Evolutionary conservation across 2,797 vertebrate genomes (phyloP), one percentile per base, ranked within the genome.

Genomic region (Distichodus sexfasciatus): DNA sequence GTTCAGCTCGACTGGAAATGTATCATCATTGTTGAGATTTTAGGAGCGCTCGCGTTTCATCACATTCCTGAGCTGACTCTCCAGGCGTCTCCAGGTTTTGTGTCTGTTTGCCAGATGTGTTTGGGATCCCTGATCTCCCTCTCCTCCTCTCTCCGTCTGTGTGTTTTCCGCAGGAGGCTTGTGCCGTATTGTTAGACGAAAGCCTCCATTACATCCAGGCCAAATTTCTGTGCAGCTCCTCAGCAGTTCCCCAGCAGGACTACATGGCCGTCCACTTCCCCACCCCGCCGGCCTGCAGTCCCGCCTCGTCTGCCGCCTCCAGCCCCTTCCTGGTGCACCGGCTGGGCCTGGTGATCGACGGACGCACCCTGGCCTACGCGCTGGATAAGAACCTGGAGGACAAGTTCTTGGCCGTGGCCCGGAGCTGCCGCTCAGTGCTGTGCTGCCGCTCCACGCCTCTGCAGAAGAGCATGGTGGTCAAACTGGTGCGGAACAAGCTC

Each of bases 381-480:
- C 90, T 99, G 69, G 95, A 98, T 35, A 87, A 86, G 71, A 88
- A 76, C 14, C 85, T 99, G 77, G 95, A 98, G 83, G 95, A 98
- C 50, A 94, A 91, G 83, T 99, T 99, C 75, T 91, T 99, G 75
- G 88, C 89, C 0, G 85, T 99, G 0, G 95, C 96, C 0, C 88
- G 89, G 66, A 93, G 85, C 80, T 99, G 97, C 79, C 91, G 91
- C 4, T 93, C 95, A 0, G 96, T 99, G 6, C 89, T 99, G 1
- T 99, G 97, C 86, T 99, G 96, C 76, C 92, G 97, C 3, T 94
- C 96, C 7, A 98, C 97, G 0, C 97, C 97, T 0, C 88, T 98
- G 66, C 97, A 99, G 88, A 99, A 99, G 86, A 98, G 96, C 85
- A 96, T 95, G 94, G 95, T 99, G 77, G 97, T 99, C 69, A 95